phyloP scores from a whole-genome alignment of 2,888 invertebrate genomes.

The Margaritifera margaritifera region DNA sequence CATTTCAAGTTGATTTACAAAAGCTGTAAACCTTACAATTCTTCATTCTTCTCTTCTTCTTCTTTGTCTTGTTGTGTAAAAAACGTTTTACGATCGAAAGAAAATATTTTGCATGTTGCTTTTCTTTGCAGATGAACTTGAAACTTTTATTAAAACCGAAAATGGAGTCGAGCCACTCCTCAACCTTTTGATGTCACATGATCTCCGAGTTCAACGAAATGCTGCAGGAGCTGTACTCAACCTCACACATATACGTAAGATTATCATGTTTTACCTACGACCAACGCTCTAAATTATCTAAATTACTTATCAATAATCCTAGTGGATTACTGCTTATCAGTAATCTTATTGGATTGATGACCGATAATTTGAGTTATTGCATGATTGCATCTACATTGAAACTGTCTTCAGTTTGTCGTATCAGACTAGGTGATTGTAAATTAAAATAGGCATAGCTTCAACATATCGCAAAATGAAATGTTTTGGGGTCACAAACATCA shows the following conservation, averaged over 20 bases:
- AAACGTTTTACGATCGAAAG: background rate
- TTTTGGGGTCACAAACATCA: too few species aligned
- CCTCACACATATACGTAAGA: slow-evolving; percentile 63
- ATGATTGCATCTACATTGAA: too few species aligned
- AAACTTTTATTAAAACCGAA: slow-evolving; percentile 46
- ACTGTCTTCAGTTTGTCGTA: too few species aligned
- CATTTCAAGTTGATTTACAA: too few species aligned
- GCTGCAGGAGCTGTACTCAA: slow-evolving; percentile 64
- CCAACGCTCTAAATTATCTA: too few species aligned
- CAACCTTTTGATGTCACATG: slow-evolving; percentile 46
- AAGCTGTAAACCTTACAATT: background rate
- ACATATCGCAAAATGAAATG: too few species aligned
- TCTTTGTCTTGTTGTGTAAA: background rate
- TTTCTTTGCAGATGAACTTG: slow-evolving; percentile 47
- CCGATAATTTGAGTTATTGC: too few species aligned
- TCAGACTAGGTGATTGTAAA: too few species aligned
- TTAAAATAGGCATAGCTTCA: too few species aligned
- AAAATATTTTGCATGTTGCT: background rate
- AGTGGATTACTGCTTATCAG: too few species aligned
- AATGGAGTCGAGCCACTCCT: slow-evolving; percentile 53
- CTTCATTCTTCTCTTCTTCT: background rate
- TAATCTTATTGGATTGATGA: too few species aligned
- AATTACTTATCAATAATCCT: too few species aligned
- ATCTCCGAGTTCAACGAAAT: slow-evolving; percentile 60
- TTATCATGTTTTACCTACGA: background rate